Conservation (phyloP, 2,888 invertebrate species). For the Corbicula japonica region DNA sequence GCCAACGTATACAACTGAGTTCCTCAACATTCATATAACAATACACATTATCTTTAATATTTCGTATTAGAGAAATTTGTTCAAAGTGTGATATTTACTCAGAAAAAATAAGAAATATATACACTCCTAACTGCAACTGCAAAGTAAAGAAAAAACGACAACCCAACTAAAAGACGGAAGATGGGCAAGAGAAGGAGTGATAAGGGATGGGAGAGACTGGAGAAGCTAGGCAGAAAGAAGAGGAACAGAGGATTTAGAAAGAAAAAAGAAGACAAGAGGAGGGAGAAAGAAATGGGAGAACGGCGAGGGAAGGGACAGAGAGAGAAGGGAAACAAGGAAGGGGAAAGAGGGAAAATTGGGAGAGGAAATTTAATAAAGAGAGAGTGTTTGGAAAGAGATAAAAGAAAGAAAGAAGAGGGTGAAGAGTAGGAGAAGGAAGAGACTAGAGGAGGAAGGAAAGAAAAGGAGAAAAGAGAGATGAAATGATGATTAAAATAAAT, state of each 20-base stretch:
- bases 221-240: background rate
- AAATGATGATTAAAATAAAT: background rate
- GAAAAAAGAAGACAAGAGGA: constrained; percentile 4
- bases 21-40: too few species aligned
- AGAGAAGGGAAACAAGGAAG: constrained; percentile 21
- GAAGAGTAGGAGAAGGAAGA: too few species aligned
- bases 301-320: background rate
- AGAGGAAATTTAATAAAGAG: too few species aligned
- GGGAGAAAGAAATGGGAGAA: too few species aligned
- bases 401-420: too few species aligned
- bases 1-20: too few species aligned
- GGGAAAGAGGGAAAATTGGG: constrained; percentile 28
- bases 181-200: constrained; percentile 20
- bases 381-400: too few species aligned
- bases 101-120: too few species aligned
- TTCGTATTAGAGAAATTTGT: too few species aligned
- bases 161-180: constrained; percentile 13
- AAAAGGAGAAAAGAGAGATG: constrained; percentile 20
- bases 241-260: constrained; percentile 12
- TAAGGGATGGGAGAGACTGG: constrained; percentile 20
- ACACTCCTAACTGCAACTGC: too few species aligned
- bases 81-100: too few species aligned
- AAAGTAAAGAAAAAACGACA: constrained; percentile 28
- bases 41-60: too few species aligned
- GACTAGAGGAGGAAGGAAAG: constrained; percentile 38